phyloP scores from a whole-genome alignment of 35 echinoderm and acorn worm species.

The Chiridota heheva region DNA sequence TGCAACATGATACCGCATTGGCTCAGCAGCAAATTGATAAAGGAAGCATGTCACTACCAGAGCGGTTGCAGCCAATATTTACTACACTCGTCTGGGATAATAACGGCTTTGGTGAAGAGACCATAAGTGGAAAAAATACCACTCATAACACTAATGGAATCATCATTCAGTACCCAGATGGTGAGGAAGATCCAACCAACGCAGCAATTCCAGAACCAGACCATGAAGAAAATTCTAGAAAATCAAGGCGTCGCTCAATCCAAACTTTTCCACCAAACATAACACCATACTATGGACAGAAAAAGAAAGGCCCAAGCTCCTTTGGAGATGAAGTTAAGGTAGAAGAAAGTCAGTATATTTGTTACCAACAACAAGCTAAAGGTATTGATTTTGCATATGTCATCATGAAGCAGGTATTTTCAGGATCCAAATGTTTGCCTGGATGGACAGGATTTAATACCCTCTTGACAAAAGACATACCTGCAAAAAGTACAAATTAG shows the following conservation, averaged over 20 bases:
- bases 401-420: not conserved
- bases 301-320: too few species aligned
- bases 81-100: constrained; percentile 72
- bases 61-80: constrained; percentile 3
- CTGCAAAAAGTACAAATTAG: constrained; percentile 18
- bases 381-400: constrained; percentile 20
- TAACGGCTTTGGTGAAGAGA: constrained; percentile 66
- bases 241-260: too few species aligned
- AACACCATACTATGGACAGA: too few species aligned
- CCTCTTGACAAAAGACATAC: not conserved
- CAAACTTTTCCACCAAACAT: too few species aligned
- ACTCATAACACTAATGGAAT: constrained; percentile 72
- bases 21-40: constrained; percentile 38
- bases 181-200: not conserved
- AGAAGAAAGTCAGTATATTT: too few species aligned
- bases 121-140: constrained; percentile 52
- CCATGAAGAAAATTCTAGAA: too few species aligned
- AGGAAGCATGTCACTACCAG: constrained; percentile 13
- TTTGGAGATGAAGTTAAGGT: too few species aligned
- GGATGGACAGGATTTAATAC: constrained; percentile 64
- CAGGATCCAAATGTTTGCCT: not conserved
- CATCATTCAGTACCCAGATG: constrained; percentile 11
- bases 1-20: constrained; percentile 78
- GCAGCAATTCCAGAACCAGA: not conserved
- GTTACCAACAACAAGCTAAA: not conserved